A percentile compares a stretch with the other conserved stretches of the same genome.
Evolutionary conservation across 2,113 vertebrate genomes (phyloP).

Genomic region (Paramormyrops kingsleyae): DNA sequence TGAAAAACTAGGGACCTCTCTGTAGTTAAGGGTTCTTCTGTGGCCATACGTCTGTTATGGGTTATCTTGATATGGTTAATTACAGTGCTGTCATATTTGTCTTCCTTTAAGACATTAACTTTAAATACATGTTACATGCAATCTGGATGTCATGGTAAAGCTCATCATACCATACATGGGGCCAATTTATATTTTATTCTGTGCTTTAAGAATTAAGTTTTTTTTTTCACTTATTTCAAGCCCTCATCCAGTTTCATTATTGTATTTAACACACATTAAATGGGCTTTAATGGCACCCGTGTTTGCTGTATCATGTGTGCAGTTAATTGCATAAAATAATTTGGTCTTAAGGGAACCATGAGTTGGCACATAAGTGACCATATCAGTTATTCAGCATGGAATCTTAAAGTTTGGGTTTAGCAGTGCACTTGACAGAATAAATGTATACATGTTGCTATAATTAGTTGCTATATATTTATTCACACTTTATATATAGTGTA

Average conservation of each 20-base stretch:
- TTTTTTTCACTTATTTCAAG: neutral
- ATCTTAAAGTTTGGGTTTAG: neutral
- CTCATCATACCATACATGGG: neutral
- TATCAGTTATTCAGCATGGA: neutral
- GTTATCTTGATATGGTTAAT: neutral
- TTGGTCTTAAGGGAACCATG: conserved; percentile 11
- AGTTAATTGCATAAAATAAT: neutral
- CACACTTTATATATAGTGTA: neutral
- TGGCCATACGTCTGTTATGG: neutral
- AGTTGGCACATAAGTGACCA: conserved; percentile 12
- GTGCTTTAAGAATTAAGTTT: neutral
- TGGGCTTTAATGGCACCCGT: neutral
- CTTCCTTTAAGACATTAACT: conserved; percentile 16
- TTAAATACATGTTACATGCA: conserved; percentile 7
- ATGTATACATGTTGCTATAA: neutral
- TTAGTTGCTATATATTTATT: neutral
- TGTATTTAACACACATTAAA: neutral
- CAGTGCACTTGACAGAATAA: neutral
- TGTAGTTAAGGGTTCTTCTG: conserved; percentile 3
- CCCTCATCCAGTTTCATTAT: neutral
- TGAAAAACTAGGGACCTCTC: neutral
- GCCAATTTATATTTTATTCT: neutral
- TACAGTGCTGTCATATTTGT: neutral
- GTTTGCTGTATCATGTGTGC: neutral
- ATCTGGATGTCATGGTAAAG: conserved; percentile 7